Conservation (phyloP, 1,140 invertebrate genomes). For the Heliconius himera region DNA sequence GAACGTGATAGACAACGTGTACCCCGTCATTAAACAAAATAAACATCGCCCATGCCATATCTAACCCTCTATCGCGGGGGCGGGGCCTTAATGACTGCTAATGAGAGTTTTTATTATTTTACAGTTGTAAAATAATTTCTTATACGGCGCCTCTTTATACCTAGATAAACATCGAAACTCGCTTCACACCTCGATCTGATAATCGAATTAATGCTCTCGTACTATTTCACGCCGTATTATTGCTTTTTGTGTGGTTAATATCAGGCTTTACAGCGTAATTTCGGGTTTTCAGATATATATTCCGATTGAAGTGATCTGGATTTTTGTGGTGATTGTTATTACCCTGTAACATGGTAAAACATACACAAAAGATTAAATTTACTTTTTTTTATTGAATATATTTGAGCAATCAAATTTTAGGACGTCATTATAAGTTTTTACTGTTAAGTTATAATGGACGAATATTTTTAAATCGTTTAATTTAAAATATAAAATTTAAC, state of each 20-base stretch:
- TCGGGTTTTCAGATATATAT: constrained; percentile 66
- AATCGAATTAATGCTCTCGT: constrained; percentile 80
- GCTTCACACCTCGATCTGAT: constrained; percentile 81
- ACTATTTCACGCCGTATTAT: constrained; percentile 79
- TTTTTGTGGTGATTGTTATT: constrained; percentile 52
- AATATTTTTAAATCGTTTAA: not conserved
- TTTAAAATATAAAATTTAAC: not conserved
- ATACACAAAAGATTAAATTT: constrained; percentile 38
- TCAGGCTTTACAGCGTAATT: constrained; percentile 67
- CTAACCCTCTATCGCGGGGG: constrained; percentile 71
- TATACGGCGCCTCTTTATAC: constrained; percentile 77
- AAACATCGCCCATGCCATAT: constrained; percentile 67
- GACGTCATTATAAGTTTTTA: constrained; percentile 1
- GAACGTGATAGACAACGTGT: constrained; percentile 48
- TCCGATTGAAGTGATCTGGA: constrained; percentile 73
- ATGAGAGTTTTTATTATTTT: constrained; percentile 81
- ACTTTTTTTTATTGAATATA: constrained; percentile 37
- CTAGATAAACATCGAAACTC: constrained; percentile 81
- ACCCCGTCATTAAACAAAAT: constrained; percentile 69
- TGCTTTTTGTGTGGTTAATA: constrained; percentile 76
- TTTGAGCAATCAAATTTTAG: constrained; percentile 16
- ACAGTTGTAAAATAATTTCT: constrained; percentile 80
- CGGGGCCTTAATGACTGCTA: constrained; percentile 76
- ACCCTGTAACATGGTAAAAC: constrained; percentile 15
- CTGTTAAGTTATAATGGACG: not conserved